Evolutionary conservation across 2,797 vertebrate genomes (phyloP), one percentile per base, ranked within the genome.

Genomic region (Sitta carolinensis): DNA sequence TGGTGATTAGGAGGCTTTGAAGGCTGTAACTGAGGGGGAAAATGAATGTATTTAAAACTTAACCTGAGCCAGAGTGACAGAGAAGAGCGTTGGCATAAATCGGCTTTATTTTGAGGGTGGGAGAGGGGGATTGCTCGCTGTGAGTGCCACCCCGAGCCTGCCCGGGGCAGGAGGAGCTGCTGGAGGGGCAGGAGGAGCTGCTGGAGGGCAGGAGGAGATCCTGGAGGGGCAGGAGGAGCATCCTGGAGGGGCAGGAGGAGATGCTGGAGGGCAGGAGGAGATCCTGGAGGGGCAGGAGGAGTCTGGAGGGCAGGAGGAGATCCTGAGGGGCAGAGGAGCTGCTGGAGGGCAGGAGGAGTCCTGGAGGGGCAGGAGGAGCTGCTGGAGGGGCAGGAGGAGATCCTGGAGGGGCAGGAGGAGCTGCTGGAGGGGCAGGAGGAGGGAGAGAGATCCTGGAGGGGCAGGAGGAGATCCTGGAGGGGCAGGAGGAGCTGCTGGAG

Each of bases 1-100:
- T 75, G 67, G 38, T 82, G 83, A 52, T 83, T 54, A 74, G 51
- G 77, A 74, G 69, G 47, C 63, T 94, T 72, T 81, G 42, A 34
- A 30, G 58, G 50, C 78, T 79, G 11, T 22, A 32, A 66, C 52
- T 7, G 47, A 63, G 34, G 13, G 48, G 19, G 8, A n/a, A 26
- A 59, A 80, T 5, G 57, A 78, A 72, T 9, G 13, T 61, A 21
- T 50, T 90, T 86, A 20, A 52, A 73, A 52, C 18, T 21, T 69
- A 36, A 61, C 48, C 58, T 4, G 69, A 50, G 50, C n/a, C 30
- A 4, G 57, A 48, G 77, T 19, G 90, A 34, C 42, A 19, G 17
- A 5, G 43, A 10, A 10, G 45, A 22, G 3, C 13, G 0, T 0
- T 26, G 42, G 9, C 7, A 17, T 27, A 38, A 81, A 73, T 16